phyloP scores from a whole-genome alignment of 2,888 invertebrate genomes.

The Torymus tubicola region DNA sequence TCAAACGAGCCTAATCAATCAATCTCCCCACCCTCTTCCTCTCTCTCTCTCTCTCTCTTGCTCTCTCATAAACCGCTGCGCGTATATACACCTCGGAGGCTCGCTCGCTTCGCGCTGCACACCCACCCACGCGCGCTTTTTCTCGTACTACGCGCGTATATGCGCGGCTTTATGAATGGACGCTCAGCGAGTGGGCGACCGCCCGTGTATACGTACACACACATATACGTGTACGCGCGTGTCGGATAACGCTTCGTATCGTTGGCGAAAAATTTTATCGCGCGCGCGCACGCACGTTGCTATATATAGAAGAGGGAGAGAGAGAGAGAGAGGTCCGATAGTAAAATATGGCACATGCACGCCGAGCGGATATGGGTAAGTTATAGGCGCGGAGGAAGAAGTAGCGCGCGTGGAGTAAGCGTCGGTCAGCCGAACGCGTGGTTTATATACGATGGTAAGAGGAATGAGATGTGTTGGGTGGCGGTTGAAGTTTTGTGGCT shows the following conservation, averaged over 20 bases:
- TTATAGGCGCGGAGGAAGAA: too few species aligned
- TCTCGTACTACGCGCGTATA: too few species aligned
- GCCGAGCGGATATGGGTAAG: slow-evolving; percentile 14
- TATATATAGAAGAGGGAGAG: not conserved
- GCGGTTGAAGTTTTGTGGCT: too few species aligned
- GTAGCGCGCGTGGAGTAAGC: not conserved
- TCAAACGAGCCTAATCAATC: slow-evolving; percentile 38
- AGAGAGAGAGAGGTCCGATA: not conserved
- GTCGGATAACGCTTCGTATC: not conserved
- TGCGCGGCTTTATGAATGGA: not conserved
- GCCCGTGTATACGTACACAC: not conserved
- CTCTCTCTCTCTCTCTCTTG: too few species aligned
- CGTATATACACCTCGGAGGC: too few species aligned
- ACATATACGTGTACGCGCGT: too few species aligned
- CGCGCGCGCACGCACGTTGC: not conserved
- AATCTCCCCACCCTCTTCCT: slow-evolving; percentile 2
- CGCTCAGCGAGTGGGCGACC: not conserved
- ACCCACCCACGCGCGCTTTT: not conserved
- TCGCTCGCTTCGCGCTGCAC: not conserved
- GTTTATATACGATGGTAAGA: too few species aligned
- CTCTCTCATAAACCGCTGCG: not conserved
- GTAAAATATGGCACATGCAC: not conserved
- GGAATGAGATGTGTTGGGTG: too few species aligned
- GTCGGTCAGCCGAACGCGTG: not conserved
- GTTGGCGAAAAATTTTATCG: slow-evolving; percentile 9